Evolutionary conservation across 1,140 invertebrate species (phyloP).

Genomic region (Musca domestica): DNA sequence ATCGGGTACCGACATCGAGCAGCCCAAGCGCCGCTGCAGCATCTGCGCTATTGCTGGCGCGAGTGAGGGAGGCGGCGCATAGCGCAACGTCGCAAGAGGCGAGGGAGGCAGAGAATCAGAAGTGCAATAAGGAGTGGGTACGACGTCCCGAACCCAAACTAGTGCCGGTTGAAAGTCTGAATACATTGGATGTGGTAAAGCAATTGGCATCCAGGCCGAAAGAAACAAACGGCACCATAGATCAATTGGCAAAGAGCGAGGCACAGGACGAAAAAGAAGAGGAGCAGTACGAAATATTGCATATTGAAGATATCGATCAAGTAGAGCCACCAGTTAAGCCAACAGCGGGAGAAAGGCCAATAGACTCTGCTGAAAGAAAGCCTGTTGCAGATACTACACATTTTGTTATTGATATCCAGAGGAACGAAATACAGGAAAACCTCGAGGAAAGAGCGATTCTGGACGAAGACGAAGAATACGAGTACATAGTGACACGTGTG

Average conservation of each 20-base stretch:
- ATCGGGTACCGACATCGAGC: slow-evolving; percentile 21
- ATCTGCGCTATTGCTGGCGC: slow-evolving; percentile 23
- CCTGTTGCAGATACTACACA: background rate
- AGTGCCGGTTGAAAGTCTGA: background rate
- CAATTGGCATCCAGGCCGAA: background rate
- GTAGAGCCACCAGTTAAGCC: background rate
- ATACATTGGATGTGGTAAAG: background rate
- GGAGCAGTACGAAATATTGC: slow-evolving; percentile 22
- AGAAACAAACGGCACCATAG: background rate
- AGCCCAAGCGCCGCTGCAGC: slow-evolving; percentile 23
- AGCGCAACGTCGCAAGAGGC: background rate
- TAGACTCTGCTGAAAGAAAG: background rate
- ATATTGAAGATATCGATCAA: slow-evolving; percentile 1
- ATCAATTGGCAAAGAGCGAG: background rate
- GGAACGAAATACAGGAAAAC: no score
- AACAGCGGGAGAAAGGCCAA: background rate
- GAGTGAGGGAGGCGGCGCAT: slow-evolving; percentile 20
- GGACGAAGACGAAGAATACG: slow-evolving; percentile 26
- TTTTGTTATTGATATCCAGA: slow-evolving; percentile 3
- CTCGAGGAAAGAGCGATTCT: background rate
- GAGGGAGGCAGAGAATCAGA: background rate
- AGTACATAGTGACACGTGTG: slow-evolving; percentile 22
- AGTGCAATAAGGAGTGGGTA: background rate
- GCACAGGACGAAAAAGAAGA: slow-evolving; percentile 5
- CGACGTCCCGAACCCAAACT: slow-evolving; percentile 7